A percentile compares a stretch with the other conserved stretches of the same genome.
These are phyloP conservation scores for Graphium colonna DNA, from an alignment of 2,888 invertebrate genomes.

Conservation along the genomic window DNA sequence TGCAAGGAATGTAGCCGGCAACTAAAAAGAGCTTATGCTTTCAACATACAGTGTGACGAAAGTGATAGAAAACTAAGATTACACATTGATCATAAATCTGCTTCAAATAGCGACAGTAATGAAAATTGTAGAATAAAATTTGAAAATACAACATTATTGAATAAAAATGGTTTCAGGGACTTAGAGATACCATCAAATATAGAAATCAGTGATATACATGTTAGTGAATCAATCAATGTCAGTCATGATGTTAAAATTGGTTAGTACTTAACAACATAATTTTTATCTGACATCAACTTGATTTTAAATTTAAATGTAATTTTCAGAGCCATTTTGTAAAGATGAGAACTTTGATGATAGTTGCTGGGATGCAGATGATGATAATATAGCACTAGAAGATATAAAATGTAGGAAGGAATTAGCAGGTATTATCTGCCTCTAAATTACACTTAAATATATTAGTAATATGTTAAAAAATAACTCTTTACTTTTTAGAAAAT, in stretches of 20 bases:
- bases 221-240: slow-evolving; percentile 23
- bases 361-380: slow-evolving; percentile 65
- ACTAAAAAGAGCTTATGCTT: slow-evolving; percentile 56
- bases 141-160: neutral
- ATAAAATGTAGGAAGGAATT: slow-evolving; percentile 25
- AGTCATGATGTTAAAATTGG: slow-evolving; percentile 40
- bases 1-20: slow-evolving; percentile 64
- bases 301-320: slow-evolving; percentile 1
- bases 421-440: slow-evolving; percentile 1
- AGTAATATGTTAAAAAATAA: neutral
- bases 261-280: slow-evolving; percentile 24
- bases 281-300: neutral
- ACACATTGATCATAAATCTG: slow-evolving; percentile 31
- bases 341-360: slow-evolving; percentile 43
- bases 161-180: slow-evolving; percentile 31
- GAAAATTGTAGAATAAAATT: slow-evolving; percentile 13
- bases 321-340: slow-evolving; percentile 45
- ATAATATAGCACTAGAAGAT: slow-evolving; percentile 45
- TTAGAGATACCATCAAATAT: slow-evolving; percentile 15
- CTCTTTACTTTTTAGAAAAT: slow-evolving; percentile 34
- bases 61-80: slow-evolving; percentile 52
- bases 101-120: neutral
- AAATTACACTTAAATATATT: too few relatives aligned
- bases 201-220: slow-evolving; percentile 4
- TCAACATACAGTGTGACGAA: slow-evolving; percentile 57